Evolutionary conservation across 2,888 invertebrate species (phyloP).

Genomic region (Amblyteles armatorius): DNA sequence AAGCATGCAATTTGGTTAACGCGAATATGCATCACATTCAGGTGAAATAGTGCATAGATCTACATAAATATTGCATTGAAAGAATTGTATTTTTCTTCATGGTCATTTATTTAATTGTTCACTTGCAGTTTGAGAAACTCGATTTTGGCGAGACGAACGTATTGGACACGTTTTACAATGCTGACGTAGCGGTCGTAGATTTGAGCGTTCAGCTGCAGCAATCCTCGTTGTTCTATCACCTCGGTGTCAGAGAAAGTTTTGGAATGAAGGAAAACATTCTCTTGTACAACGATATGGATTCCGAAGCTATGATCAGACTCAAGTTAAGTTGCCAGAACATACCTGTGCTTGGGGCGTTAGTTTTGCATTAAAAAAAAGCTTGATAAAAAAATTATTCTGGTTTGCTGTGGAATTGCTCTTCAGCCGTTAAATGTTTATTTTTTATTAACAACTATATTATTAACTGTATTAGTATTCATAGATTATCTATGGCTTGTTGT

Average conservation of each 20-base stretch:
- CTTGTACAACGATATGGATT: slow-evolving; percentile 94
- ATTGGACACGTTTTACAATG: slow-evolving; percentile 98
- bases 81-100: slow-evolving; percentile 1
- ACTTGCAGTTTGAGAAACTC: slow-evolving; percentile 96
- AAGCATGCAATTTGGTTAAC: slow-evolving; percentile 92
- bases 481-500: background rate
- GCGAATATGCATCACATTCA: slow-evolving; percentile 94
- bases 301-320: slow-evolving; percentile 93
- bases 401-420: background rate
- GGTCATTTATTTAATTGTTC: background rate
- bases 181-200: slow-evolving; percentile 98
- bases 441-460: background rate
- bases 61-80: background rate
- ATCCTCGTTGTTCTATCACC: slow-evolving; percentile 97
- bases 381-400: background rate
- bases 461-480: background rate
- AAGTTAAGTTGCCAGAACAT: slow-evolving; percentile 88
- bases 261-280: slow-evolving; percentile 98
- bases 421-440: background rate
- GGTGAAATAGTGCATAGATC: slow-evolving; percentile 85
- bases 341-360: background rate
- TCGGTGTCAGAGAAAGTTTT: slow-evolving; percentile 98
- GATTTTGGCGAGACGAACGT: slow-evolving; percentile 99
- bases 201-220: slow-evolving; percentile 96
- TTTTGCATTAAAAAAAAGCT: background rate